These are phyloP conservation scores for Tetanocera ferruginea DNA, from an alignment of 2,888 invertebrate genomes.

Conservation along the genomic window DNA sequence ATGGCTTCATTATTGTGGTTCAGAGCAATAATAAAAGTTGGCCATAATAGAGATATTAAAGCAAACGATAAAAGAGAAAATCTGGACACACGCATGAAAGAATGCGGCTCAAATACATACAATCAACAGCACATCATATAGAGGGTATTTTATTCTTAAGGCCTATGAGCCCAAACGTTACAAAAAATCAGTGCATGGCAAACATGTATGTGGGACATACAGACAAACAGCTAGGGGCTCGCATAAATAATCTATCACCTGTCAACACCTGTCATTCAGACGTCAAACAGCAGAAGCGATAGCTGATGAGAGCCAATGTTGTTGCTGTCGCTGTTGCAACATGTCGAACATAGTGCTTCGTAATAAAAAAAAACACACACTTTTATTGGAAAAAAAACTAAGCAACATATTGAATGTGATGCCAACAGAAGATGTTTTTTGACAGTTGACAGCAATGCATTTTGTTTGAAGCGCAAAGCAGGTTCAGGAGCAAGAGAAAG, in stretches of 20 bases:
- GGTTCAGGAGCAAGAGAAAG: not conserved
- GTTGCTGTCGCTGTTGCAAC: conserved; percentile 19
- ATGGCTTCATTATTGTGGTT: conserved; percentile 30
- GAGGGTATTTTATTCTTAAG: conserved; percentile 18
- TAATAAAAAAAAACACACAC: not conserved
- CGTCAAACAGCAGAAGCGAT: conserved; percentile 50
- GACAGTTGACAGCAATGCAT: conserved; percentile 33
- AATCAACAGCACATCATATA: conserved; percentile 35
- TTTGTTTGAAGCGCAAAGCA: not conserved
- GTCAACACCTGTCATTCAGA: conserved; percentile 70
- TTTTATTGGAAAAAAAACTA: conserved; percentile 10
- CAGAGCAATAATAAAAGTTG: not conserved
- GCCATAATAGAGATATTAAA: not conserved
- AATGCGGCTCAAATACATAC: conserved; percentile 18
- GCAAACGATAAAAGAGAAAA: not conserved
- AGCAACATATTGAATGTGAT: conserved; percentile 20
- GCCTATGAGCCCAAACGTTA: not conserved
- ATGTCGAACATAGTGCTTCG: conserved; percentile 21
- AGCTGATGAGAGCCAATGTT: not conserved
- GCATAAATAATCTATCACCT: conserved; percentile 68
- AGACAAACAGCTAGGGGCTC: conserved; percentile 1
- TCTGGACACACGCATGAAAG: not conserved
- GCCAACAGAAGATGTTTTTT: conserved; percentile 26
- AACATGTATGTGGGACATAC: not conserved
- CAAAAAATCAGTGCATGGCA: conserved; percentile 26